These are phyloP conservation scores for Pyxicephalus adspersus DNA, from an alignment of 2,113 vertebrate species.

Conservation along the genomic window DNA sequence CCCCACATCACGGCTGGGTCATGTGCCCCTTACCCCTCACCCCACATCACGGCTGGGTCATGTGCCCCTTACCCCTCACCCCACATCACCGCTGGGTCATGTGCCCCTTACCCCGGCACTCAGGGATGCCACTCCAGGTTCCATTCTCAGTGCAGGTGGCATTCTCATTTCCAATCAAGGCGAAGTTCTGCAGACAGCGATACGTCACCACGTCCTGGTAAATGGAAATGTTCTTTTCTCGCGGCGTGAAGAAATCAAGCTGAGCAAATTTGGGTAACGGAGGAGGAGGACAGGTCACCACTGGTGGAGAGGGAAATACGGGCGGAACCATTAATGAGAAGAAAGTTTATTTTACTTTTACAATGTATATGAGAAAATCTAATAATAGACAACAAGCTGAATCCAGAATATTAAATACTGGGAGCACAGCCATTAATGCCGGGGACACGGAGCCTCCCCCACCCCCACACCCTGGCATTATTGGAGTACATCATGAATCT, in stretches of 20 bases:
- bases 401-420: no score
- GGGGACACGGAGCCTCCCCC: no score
- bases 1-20: not conserved
- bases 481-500: no score
- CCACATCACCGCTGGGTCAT: not conserved
- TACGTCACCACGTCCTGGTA: constrained; percentile 73
- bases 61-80: not conserved
- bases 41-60: not conserved
- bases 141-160: constrained; percentile 75
- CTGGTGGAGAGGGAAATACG: constrained; percentile 67
- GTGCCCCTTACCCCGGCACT: constrained; percentile 76
- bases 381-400: no score
- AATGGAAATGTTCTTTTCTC: constrained; percentile 60
- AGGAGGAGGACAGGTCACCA: constrained; percentile 77
- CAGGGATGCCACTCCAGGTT: constrained; percentile 81
- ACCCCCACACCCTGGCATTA: no score
- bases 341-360: no score
- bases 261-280: constrained; percentile 69
- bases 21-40: not conserved
- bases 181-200: constrained; percentile 73
- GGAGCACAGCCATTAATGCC: no score
- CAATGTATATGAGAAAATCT: no score
- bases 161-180: constrained; percentile 76
- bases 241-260: constrained; percentile 63
- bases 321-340: no score